phyloP scores from a whole-genome alignment of 2,888 invertebrate species.

The Plutella xylostella region DNA sequence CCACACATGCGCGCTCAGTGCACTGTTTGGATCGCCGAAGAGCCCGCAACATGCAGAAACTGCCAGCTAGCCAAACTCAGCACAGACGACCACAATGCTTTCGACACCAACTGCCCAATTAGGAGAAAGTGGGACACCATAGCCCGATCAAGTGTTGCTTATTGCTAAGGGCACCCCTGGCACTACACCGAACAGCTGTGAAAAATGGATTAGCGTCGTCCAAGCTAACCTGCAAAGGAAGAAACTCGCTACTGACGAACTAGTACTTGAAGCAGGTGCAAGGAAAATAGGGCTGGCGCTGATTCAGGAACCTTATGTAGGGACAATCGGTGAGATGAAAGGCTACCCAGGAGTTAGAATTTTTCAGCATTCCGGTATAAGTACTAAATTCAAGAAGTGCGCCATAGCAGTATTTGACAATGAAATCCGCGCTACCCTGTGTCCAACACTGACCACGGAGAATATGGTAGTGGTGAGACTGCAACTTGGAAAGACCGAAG shows the following conservation, averaged over 20 bases:
- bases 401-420: conserved; percentile 1
- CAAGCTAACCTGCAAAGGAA: conserved; percentile 12
- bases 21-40: too few relatives aligned
- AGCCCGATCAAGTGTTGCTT: background rate
- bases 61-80: too few relatives aligned
- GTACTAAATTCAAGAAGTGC: background rate
- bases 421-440: background rate
- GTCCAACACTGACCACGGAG: background rate
- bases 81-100: background rate
- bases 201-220: background rate
- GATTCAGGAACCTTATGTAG: conserved; percentile 16
- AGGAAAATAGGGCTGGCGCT: background rate
- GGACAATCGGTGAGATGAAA: background rate
- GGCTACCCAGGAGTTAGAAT: conserved; percentile 2
- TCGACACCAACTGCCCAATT: background rate
- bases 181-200: background rate
- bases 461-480: background rate
- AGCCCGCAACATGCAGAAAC: too few relatives aligned
- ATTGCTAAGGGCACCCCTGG: background rate
- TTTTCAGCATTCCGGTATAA: background rate
- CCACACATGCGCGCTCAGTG: too few relatives aligned
- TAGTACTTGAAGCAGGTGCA: conserved; percentile 4
- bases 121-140: background rate
- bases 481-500: background rate
- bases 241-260: conserved; percentile 9